A percentile compares a stretch with the other conserved stretches of the same genome.
These are phyloP conservation scores for Mus musculus DNA, from an alignment of 2,113 vertebrate genomes.

Conservation along the genomic window GRCm39 chr2:91632001-91632500, in stretches of 20 bases:
- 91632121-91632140: neutral
- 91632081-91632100: neutral
- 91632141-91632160: conserved; percentile 14
- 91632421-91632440: neutral
- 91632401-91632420: neutral
- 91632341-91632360: neutral
- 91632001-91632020: neutral
- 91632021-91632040: conserved; percentile 53
- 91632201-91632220: conserved; percentile 34
- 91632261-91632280: conserved; percentile 33
- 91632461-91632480: conserved; percentile 41
- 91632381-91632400: neutral
- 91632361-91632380: neutral
- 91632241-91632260: conserved; percentile 39
- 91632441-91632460: neutral
- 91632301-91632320: neutral
- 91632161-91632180: neutral
- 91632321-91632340: conserved; percentile 35
- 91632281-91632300: neutral
- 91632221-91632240: neutral
- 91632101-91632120: conserved; percentile 47
- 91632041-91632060: conserved; percentile 24
- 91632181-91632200: neutral
- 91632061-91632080: neutral
- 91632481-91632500: conserved; percentile 58